Conservation (phyloP, 2,113 vertebrate genomes). For the rabbit (Oryctolagus cuniculus) region mOryCun1.1 NC_091433.1:18612001-18612500, state of each 20-base stretch:
- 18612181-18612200: not conserved
- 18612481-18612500: too few relatives aligned
- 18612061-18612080: constrained; percentile 38
- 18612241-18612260: not conserved
- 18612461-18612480: too few relatives aligned
- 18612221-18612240: not conserved
- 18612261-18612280: not conserved
- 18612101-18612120: not conserved
- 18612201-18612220: not conserved
- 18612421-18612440: too few relatives aligned
- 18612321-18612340: too few relatives aligned
- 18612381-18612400: too few relatives aligned
- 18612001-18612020: constrained; percentile 31
- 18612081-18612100: not conserved
- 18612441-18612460: too few relatives aligned
- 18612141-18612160: not conserved
- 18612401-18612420: too few relatives aligned
- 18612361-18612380: too few relatives aligned
- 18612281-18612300: not conserved
- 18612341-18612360: too few relatives aligned
- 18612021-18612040: constrained; percentile 43
- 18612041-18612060: constrained; percentile 57
- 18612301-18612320: too few relatives aligned
- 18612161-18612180: not conserved
- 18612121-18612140: not conserved